phyloP scores from a whole-genome alignment of 2,113 vertebrate genomes.

The Menidia beryllina region DNA sequence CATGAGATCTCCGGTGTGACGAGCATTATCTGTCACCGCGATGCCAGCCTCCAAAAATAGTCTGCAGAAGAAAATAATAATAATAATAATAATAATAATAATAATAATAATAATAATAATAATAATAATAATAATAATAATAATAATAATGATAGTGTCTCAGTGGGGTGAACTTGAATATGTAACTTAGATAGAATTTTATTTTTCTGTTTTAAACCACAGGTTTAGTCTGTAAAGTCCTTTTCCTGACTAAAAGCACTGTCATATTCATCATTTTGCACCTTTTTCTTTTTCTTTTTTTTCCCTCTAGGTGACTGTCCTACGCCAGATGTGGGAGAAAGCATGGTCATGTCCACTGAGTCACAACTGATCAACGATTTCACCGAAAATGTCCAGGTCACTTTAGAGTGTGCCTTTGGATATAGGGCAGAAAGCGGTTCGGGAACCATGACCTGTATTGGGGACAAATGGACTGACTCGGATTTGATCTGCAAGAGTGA shows the following conservation, averaged over 20 bases:
- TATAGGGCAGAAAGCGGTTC: conserved; percentile 27
- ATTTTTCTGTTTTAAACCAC: too few species aligned
- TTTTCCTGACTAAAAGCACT: not conserved
- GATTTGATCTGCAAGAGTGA: conserved; percentile 72
- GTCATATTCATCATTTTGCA: not conserved
- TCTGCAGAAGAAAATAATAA: not conserved
- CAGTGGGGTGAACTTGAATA: too few species aligned
- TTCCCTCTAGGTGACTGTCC: conserved; percentile 61
- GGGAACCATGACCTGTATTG: conserved; percentile 18
- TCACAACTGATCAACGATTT: conserved; percentile 55
- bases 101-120: too few species aligned
- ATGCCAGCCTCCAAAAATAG: not conserved
- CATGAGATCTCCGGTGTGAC: not conserved
- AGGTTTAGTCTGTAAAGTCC: not conserved
- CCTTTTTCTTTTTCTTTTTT: not conserved
- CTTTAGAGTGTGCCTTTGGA: conserved; percentile 59
- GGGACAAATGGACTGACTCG: conserved; percentile 43
- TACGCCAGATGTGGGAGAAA: not conserved
- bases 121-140: too few species aligned
- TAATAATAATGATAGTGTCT: too few species aligned
- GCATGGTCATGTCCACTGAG: conserved; percentile 9
- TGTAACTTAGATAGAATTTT: too few species aligned
- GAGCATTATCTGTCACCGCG: not conserved
- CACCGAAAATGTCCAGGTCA: not conserved
- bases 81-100: too few species aligned